A percentile compares a stretch with the other conserved stretches of the same genome.
These are phyloP conservation scores for Pipistrellus pygmaeus DNA, from an alignment of 2,797 vertebrate genomes.

Conservation along the genomic window DNA sequence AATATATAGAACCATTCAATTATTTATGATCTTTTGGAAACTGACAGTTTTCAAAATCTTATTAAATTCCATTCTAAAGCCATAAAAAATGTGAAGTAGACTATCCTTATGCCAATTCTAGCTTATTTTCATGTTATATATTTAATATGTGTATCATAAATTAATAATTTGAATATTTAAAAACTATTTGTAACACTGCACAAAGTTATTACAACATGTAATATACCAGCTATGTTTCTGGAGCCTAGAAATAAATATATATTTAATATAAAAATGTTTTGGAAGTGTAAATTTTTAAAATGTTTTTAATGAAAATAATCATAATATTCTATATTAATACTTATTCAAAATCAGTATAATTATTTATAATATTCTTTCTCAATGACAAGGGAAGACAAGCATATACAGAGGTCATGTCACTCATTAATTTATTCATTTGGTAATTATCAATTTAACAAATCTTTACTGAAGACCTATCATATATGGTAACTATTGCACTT, in stretches of 20 bases:
- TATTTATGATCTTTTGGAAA: neutral
- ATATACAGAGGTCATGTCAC: neutral
- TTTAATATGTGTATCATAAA: neutral
- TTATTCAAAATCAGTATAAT: neutral
- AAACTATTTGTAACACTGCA: neutral
- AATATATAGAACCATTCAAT: constrained; percentile 28
- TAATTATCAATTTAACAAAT: neutral
- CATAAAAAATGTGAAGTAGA: neutral
- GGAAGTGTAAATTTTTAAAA: neutral
- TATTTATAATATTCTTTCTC: neutral
- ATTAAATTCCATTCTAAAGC: constrained; percentile 21
- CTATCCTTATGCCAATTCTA: neutral
- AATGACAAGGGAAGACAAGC: neutral
- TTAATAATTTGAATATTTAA: neutral
- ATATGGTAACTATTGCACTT: neutral
- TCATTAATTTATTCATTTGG: neutral
- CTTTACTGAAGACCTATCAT: neutral
- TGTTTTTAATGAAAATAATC: neutral
- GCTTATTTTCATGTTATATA: constrained; percentile 1
- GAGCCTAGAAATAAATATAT: neutral
- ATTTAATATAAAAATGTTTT: neutral
- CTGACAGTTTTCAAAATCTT: constrained; percentile 9
- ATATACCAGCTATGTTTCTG: neutral
- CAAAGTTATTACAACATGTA: neutral
- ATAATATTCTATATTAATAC: neutral